Evolutionary conservation across 2,113 vertebrate species (phyloP).

Genomic region (Daphoenositta chrysoptera): DNA sequence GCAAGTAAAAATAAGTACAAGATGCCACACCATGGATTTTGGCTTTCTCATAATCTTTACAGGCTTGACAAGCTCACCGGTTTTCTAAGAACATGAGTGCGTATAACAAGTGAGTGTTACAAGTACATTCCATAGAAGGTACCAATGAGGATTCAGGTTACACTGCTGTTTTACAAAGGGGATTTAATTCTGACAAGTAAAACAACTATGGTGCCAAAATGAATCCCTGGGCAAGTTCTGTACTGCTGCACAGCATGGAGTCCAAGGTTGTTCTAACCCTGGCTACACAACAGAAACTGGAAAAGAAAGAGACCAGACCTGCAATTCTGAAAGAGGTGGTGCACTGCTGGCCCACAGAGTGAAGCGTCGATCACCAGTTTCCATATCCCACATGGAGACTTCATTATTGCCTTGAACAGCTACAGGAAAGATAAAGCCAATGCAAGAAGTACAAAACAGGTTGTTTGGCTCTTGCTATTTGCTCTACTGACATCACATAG

Average conservation of each 20-base stretch:
- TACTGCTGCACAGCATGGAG: neutral
- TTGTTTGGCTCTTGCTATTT: neutral
- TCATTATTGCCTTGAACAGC: slow-evolving; percentile 98
- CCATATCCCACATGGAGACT: slow-evolving; percentile 99
- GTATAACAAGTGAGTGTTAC: neutral
- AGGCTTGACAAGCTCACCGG: neutral
- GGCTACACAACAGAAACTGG: neutral
- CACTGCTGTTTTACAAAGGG: neutral
- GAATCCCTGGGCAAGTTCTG: neutral
- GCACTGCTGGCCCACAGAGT: slow-evolving; percentile 95
- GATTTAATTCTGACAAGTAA: neutral
- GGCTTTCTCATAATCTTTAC: neutral
- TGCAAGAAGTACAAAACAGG: neutral
- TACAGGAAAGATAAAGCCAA: slow-evolving; percentile 44
- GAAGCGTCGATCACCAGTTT: slow-evolving; percentile 93
- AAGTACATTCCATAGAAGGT: neutral
- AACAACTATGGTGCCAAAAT: neutral
- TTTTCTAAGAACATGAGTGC: neutral
- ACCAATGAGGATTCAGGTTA: neutral
- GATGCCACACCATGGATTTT: neutral
- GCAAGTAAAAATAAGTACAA: neutral
- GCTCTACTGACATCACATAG: neutral
- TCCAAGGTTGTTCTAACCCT: neutral
- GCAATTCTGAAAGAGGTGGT: slow-evolving; percentile 92
- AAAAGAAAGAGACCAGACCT: slow-evolving; percentile 75